These are phyloP conservation scores for Drosophila prolongata DNA, from an alignment of 2,888 invertebrate genomes.

Conservation along the genomic window DNA sequence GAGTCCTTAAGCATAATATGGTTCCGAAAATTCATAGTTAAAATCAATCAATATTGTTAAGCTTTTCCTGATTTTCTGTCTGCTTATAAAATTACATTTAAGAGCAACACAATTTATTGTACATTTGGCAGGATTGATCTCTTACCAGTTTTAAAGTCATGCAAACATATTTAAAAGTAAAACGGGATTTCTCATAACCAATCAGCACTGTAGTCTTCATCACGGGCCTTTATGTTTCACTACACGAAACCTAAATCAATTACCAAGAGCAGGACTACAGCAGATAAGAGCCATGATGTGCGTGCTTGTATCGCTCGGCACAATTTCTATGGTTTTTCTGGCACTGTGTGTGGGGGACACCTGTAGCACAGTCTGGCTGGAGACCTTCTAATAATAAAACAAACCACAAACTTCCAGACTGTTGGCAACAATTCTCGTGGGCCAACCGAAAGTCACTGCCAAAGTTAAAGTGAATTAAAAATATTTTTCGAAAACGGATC, in stretches of 20 bases:
- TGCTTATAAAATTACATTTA: no score
- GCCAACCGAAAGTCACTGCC: background rate
- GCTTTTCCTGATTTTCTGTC: no score
- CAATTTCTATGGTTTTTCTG: background rate
- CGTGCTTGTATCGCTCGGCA: background rate
- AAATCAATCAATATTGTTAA: no score
- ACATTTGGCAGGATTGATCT: no score
- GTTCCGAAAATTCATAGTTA: no score
- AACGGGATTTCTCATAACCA: background rate
- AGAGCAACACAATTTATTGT: no score
- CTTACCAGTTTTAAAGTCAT: no score
- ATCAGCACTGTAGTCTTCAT: background rate
- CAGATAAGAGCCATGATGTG: conserved; percentile 2
- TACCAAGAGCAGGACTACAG: conserved; percentile 8
- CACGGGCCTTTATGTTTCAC: conserved; percentile 4
- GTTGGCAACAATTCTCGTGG: background rate
- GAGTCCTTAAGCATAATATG: no score
- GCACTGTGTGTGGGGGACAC: background rate
- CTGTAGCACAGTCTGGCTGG: conserved; percentile 14
- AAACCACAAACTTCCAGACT: background rate
- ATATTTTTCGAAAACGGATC: conserved; percentile 12
- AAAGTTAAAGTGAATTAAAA: conserved; percentile 10
- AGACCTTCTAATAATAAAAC: background rate
- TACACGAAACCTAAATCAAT: conserved; percentile 36
- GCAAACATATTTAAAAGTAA: no score